Base-by-base conservation (phyloP, 2,888 invertebrate genomes). In the Hirtodrosophila cameraria region DNA sequence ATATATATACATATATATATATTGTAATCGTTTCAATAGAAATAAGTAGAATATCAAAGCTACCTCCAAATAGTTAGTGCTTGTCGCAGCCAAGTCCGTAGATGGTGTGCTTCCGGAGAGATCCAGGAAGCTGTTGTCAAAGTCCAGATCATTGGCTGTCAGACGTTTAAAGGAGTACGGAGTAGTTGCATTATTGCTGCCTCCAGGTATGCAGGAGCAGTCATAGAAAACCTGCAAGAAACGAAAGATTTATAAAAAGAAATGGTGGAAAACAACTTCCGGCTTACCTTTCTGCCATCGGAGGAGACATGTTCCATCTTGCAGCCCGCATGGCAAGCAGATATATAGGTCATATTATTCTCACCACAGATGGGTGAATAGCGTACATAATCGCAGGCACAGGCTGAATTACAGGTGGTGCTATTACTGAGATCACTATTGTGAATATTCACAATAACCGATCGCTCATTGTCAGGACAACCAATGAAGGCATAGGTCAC, bases 251-350 rank as follows among this genome's bases (percentile, higher is more conserved):
- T 20, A 6, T 23, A 5, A 8, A 23, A 23, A 23, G 23, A 23
- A 23, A 5, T 23, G 6, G 4, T 23, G n/a, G n/a, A n/a, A n/a
- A n/a, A n/a, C n/a, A n/a, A 15, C 1, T n/a, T 13, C 0, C 1
- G 11, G 1, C 65, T 59, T 36, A 92, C 91, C 90, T 92, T 92
- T 20, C 89, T 89, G 25, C 92, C 92, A 67, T 92, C 91, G 2
- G 80, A 20, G 0, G 86, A 84, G 7, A 87, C 84, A 31, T 90
- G 86, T 65, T 91, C 89, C 16, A 89, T 89, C 43, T 90, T 92
- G 86, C 96, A 96, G 3, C 96, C 96, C 13, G 96, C 96, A 87
- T 95, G 95, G 86, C 96, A 96, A 3, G 96, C 94, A 0, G 95
- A 95, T 75, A 95, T 96, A 86, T 93, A 96, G 2, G 94, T 94